Evolutionary conservation across 2,888 invertebrate genomes (phyloP).

Genomic region (Hermodice carunculata): DNA sequence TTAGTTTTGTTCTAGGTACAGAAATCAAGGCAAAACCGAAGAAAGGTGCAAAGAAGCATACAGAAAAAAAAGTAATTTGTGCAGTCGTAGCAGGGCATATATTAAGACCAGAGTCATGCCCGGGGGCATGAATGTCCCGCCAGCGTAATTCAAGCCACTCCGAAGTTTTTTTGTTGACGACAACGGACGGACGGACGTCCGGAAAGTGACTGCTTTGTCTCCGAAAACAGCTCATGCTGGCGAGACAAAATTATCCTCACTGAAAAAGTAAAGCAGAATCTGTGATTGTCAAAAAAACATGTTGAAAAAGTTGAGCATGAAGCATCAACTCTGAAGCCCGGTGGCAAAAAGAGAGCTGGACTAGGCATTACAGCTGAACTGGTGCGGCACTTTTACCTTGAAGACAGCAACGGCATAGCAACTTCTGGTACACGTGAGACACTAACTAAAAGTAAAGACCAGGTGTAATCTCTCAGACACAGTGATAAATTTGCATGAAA

Average conservation of each 20-base stretch:
- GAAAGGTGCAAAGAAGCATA: slow-evolving; percentile 12
- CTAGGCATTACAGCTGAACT: too few relatives aligned
- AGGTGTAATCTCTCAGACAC: slow-evolving; percentile 15
- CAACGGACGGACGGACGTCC: too few relatives aligned
- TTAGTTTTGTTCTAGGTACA: slow-evolving; percentile 1
- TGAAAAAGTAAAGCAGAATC: slow-evolving; percentile 8
- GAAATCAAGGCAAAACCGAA: slow-evolving; percentile 1
- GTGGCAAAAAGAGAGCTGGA: slow-evolving; percentile 1
- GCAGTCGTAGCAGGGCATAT: slow-evolving; percentile 2
- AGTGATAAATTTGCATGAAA: slow-evolving; percentile 16
- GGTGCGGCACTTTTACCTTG: slow-evolving; percentile 9
- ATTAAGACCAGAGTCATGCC: too few relatives aligned
- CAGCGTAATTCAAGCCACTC: too few relatives aligned
- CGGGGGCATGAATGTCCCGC: too few relatives aligned
- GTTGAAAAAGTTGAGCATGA: background rate
- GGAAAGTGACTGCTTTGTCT: too few relatives aligned
- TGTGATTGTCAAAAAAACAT: slow-evolving; percentile 1
- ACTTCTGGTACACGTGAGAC: slow-evolving; percentile 15
- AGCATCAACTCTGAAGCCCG: background rate
- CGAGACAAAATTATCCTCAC: too few relatives aligned
- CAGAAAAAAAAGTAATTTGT: slow-evolving; percentile 7
- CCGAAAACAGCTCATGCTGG: too few relatives aligned
- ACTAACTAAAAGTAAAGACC: slow-evolving; percentile 1
- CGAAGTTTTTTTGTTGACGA: slow-evolving; percentile 7
- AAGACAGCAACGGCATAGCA: slow-evolving; percentile 10